Percentiles rank a stretch among this genome's conserved stretches.
Evolutionary conservation across 2,113 vertebrate species (phyloP).

Genomic region (Phasianus colchicus): DNA sequence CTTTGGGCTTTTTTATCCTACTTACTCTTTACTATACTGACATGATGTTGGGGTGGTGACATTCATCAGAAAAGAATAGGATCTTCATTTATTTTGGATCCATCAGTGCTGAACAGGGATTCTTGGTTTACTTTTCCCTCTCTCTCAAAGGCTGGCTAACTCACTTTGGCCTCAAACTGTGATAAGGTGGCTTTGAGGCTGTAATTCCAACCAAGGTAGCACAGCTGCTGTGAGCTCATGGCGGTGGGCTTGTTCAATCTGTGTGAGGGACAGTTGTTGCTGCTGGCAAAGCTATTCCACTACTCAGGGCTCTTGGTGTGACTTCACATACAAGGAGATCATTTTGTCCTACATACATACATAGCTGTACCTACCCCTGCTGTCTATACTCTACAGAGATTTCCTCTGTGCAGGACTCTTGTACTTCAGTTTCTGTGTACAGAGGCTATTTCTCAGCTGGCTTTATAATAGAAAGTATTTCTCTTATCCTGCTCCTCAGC

Average conservation of each 20-base stretch:
- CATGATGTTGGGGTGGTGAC: not conserved
- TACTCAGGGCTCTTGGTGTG: not conserved
- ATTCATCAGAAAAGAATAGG: not conserved
- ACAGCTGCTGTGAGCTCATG: not conserved
- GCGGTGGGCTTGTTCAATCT: accelerated
- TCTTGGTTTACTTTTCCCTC: not conserved
- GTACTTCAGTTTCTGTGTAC: not conserved
- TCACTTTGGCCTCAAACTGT: not conserved
- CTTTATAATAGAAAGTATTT: not conserved
- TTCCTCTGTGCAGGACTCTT: not conserved
- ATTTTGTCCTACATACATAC: accelerated
- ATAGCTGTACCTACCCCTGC: not conserved
- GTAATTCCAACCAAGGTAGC: not conserved
- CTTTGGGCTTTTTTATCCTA: not conserved
- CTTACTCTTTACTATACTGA: accelerated
- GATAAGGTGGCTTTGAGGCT: not conserved
- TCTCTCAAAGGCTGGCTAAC: not conserved
- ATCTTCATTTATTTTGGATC: not conserved
- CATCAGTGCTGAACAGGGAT: too few species aligned
- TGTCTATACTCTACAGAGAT: not conserved
- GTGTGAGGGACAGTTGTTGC: not conserved
- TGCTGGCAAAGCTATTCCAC: not conserved
- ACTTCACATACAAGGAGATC: too few species aligned
- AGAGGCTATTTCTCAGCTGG: not conserved
- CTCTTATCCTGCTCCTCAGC: accelerated